Evolutionary conservation across 1,140 invertebrate genomes (phyloP).

Genomic region (Apis cerana): DNA sequence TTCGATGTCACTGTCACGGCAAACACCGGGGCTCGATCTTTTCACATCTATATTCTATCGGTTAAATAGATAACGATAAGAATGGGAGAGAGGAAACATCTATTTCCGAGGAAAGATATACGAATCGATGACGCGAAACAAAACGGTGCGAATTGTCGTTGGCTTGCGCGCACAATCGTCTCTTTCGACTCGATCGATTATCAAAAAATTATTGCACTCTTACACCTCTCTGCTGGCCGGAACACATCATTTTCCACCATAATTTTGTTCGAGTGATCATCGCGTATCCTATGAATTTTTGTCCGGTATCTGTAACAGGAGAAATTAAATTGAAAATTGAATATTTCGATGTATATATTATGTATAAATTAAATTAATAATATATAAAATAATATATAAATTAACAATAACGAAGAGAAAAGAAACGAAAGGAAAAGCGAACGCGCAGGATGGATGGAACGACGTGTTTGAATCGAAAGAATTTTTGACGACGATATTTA

Average conservation of each 20-base stretch:
- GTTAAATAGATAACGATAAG: too few species aligned
- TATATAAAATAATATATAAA: too few species aligned
- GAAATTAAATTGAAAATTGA: not conserved
- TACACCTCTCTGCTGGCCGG: conserved; percentile 72
- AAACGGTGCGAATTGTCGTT: too few species aligned
- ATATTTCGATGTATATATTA: too few species aligned
- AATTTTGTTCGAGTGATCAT: conserved; percentile 69
- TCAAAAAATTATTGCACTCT: conserved; percentile 41
- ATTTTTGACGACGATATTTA: not conserved
- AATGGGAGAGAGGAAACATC: too few species aligned
- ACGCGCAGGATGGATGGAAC: not conserved
- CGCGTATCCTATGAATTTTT: conserved; percentile 23
- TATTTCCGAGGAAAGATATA: too few species aligned
- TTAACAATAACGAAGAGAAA: not conserved
- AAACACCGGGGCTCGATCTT: too few species aligned
- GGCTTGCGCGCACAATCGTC: too few species aligned
- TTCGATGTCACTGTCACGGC: not conserved
- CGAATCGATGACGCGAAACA: too few species aligned
- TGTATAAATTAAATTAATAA: too few species aligned
- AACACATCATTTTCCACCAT: conserved; percentile 74
- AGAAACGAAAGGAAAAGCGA: not conserved
- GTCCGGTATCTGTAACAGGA: conserved; percentile 12
- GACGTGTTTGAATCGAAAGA: not conserved
- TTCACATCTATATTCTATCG: too few species aligned
- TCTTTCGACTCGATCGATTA: too few species aligned